A percentile compares a stretch with the other conserved stretches of the same genome.
Evolutionary conservation across 2,797 vertebrate genomes (phyloP).

Genomic region (Champsocephalus esox): DNA sequence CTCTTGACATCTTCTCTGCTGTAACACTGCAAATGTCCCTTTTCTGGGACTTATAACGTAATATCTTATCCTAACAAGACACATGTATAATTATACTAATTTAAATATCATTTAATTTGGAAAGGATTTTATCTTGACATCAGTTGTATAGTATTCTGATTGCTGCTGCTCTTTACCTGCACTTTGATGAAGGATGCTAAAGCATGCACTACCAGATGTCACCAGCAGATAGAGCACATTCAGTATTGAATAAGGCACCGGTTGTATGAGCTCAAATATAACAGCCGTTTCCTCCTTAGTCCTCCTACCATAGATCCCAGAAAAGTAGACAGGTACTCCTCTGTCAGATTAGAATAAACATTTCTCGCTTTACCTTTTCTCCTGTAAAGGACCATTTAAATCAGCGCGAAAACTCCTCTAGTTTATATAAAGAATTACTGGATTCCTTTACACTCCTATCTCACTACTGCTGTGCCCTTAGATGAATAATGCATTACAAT

Average conservation of each 20-base stretch:
- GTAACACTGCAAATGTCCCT: too few species aligned
- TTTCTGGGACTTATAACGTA: too few species aligned
- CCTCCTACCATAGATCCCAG: conserved; percentile 4
- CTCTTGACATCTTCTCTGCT: too few species aligned
- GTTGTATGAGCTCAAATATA: neutral
- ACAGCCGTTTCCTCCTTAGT: conserved; percentile 36
- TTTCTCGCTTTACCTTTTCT: neutral
- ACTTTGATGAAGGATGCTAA: neutral
- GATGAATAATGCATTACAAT: conserved; percentile 63
- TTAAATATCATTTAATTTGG: neutral
- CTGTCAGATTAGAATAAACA: conserved; percentile 10
- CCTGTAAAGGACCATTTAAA: conserved; percentile 23
- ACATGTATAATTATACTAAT: neutral
- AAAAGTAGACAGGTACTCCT: neutral
- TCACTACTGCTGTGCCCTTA: conserved; percentile 22
- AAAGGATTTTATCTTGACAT: neutral
- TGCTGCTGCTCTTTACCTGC: neutral
- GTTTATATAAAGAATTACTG: conserved; percentile 23
- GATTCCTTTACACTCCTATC: conserved; percentile 14
- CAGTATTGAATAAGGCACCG: conserved; percentile 29
- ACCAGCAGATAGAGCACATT: conserved; percentile 82
- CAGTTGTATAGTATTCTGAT: neutral
- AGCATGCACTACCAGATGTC: conserved; percentile 39
- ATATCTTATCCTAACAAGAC: neutral
- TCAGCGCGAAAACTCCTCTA: neutral